phyloP scores from a whole-genome alignment of 2,888 invertebrate genomes.

The Epirrhoe alternata region DNA sequence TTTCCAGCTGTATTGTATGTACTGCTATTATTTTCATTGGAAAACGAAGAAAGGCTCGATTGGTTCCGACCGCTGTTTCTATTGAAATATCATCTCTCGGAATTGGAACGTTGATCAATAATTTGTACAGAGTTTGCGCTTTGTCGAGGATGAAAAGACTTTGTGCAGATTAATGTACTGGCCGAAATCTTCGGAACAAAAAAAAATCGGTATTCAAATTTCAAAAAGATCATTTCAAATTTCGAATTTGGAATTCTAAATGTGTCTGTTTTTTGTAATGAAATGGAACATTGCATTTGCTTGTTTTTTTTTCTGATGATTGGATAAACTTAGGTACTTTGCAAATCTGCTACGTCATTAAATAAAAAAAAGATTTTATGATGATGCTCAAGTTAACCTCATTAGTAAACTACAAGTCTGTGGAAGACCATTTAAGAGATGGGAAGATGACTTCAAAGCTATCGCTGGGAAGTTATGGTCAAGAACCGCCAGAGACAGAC shows the following conservation, averaged over 20 bases:
- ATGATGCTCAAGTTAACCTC: not conserved
- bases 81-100: constrained; percentile 37
- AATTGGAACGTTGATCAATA: constrained; percentile 36
- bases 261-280: not conserved
- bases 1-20: constrained; percentile 22
- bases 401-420: constrained; percentile 28
- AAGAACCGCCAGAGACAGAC: no score
- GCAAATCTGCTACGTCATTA: no score
- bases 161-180: constrained; percentile 19
- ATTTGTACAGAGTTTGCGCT: constrained; percentile 33
- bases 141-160: constrained; percentile 23
- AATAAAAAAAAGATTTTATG: not conserved
- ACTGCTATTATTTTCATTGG: constrained; percentile 30
- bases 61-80: constrained; percentile 37
- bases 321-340: no score
- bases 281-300: no score
- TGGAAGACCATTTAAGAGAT: no score
- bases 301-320: no score
- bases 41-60: constrained; percentile 34
- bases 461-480: no score
- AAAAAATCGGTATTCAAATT: constrained; percentile 9
- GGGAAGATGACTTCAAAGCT: no score
- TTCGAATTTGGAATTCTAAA: not conserved
- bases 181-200: not conserved
- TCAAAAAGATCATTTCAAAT: not conserved